Base-by-base conservation (phyloP, 1,140 invertebrate species). In the Macrosteles quadrilineatus region DNA sequence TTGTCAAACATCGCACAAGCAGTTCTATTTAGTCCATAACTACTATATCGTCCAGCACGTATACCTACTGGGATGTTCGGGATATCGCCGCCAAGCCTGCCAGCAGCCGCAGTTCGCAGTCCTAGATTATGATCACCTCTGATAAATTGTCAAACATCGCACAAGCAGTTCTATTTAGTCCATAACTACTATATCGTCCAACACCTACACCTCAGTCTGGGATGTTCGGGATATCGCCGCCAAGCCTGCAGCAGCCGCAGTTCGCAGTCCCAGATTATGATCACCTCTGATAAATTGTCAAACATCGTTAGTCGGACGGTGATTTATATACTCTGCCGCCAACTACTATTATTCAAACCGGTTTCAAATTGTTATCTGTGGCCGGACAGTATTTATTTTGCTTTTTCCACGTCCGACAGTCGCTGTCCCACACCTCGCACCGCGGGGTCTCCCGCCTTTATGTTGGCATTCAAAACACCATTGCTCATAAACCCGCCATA, bases 1-100 rank as follows among this genome's bases (percentile, higher is more conserved):
- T 59, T 59, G 55, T 59, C 55, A 59, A 59, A 59, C 55, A 59
- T 59, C 23, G 55, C n/a, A n/a, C n/a, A n/a, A n/a, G n/a, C n/a
- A n/a, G n/a, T n/a, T n/a, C n/a, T n/a, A n/a, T n/a, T n/a, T n/a
- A n/a, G n/a, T n/a, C n/a, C n/a, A n/a, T n/a, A n/a, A n/a, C n/a
- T n/a, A n/a, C n/a, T n/a, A n/a, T n/a, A n/a, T n/a, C n/a, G n/a
- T n/a, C n/a, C n/a, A n/a, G n/a, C n/a, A n/a, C n/a, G n/a, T n/a
- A n/a, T n/a, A n/a, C n/a, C n/a, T n/a, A n/a, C n/a, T n/a, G n/a
- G n/a, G n/a, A n/a, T n/a, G n/a, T n/a, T n/a, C n/a, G n/a, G n/a
- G n/a, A n/a, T n/a, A 36, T 14, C 32, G 32, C 32, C 32, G 32
- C 32, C n/a, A 36, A 36, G 4, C 14, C 32, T 14, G 14, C 32